phyloP scores from a whole-genome alignment of 2,888 invertebrate species.

The Ectemnius lituratus region DNA sequence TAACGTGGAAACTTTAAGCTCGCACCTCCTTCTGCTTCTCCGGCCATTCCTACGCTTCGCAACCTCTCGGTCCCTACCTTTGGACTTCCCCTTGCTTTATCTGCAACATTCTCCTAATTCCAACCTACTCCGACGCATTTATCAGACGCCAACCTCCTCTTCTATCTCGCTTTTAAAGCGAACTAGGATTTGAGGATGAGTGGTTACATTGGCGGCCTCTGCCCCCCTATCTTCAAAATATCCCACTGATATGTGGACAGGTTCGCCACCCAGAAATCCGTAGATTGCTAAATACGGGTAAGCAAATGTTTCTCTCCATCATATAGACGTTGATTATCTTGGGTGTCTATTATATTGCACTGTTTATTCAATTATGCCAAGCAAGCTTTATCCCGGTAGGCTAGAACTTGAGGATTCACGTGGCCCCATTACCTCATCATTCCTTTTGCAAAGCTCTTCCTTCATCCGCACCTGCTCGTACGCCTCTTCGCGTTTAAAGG shows the following conservation, averaged over 20 bases:
- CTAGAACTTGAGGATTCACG: background rate
- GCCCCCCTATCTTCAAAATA: too few species aligned
- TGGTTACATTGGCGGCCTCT: too few species aligned
- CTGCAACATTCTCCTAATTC: slow-evolving; percentile 14
- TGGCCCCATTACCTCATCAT: background rate
- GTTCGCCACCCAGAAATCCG: too few species aligned
- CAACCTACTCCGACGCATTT: too few species aligned
- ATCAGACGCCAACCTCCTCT: slow-evolving; percentile 12
- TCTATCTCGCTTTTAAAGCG: slow-evolving; percentile 18
- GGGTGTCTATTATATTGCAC: too few species aligned
- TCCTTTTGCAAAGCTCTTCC: slow-evolving; percentile 1
- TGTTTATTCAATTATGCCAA: too few species aligned
- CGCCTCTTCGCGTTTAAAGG: background rate
- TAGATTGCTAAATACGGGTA: too few species aligned
- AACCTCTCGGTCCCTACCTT: slow-evolving; percentile 27
- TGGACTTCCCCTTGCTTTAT: slow-evolving; percentile 23
- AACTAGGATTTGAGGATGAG: too few species aligned
- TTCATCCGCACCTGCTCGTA: slow-evolving; percentile 1
- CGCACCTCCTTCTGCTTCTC: slow-evolving; percentile 42
- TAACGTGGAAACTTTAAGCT: slow-evolving; percentile 68
- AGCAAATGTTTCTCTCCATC: too few species aligned
- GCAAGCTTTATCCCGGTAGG: background rate
- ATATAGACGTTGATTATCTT: too few species aligned
- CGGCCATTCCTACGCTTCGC: slow-evolving; percentile 41
- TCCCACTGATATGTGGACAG: too few species aligned